Evolutionary conservation across 2,797 vertebrate genomes (phyloP), one percentile per base, ranked within the genome.

Genomic region (Chloroceryle amazona): DNA sequence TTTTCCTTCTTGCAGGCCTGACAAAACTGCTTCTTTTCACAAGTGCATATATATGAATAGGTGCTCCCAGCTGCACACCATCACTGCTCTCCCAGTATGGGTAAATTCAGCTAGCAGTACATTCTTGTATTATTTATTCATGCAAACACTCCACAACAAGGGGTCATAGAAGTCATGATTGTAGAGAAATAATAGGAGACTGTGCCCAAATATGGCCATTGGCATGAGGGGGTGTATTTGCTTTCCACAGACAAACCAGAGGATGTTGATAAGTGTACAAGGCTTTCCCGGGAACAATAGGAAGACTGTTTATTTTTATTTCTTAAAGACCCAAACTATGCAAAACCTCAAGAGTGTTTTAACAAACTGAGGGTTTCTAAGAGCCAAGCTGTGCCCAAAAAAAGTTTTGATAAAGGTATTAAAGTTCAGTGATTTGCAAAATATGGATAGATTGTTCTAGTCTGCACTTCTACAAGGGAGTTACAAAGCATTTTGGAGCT

Each of bases 361-460:
- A 88, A 89, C 2, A 3, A 93, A 83, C 49, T 63, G 47, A 28
- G 26, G 3, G 21, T 78, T 90, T 83, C 26, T 28, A 76, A 67
- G 37, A 88, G 31, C 25, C 44, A 92, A 81, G 37, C 33, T 72
- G 49, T 51, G n/a, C 6, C 61, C 26, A 6, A 42, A 35, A 74
- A 61, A 62, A 33, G 26, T 93, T 83, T 67, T 85, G 60, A 92
- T 80, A 81, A 83, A 94, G 23, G 44, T 29, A 83, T 81, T 74
- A 41, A 73, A 88, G 42, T 74, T 61, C 68, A 49, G 21, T 39
- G 54, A 78, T 49, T 83, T 86, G 39, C 72, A 86, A 87, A 93
- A 81, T 26, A 49, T 2, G 13, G 66, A 60, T 4, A 85, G 62
- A 72, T 87, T 79, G 70, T 75, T 84, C 54, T 75, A 89, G 89